Base-by-base conservation (phyloP, 2,888 invertebrate genomes). In the Ophion ellenae region DNA sequence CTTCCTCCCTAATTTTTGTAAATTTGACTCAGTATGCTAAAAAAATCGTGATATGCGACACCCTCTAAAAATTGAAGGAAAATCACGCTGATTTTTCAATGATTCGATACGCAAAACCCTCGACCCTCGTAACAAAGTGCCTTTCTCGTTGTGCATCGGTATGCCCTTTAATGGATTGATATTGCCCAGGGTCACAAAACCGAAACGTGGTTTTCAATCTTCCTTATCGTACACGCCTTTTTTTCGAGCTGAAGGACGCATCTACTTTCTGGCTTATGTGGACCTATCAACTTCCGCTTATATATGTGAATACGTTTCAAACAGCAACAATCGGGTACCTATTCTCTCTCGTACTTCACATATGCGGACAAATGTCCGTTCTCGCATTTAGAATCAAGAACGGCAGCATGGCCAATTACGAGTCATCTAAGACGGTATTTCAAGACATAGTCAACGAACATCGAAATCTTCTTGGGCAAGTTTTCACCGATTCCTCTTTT, bases 311-410 rank as follows among this genome's bases (percentile, higher is more conserved):
- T n/a, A 70, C 70, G 7, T 84, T 70, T 24, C 76, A 81, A 64
- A 66, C 81, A 1, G 84, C 76, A 66, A 76, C 84, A 4, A 81
- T 81, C 20, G 80, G 84, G 24, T 84, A 81, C 61, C 32, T 84
- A 17, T 76, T 80, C 11, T 66, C 80, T 47, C 59, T 84, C 24
- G 76, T 84, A 20, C 75, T 84, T 64, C 80, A 81, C 61, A 71
- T 81, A 32, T 84, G 84, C 66, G 84, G 81, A 47, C 76, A 76
- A 67, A 64, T 84, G 36, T 32, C 32, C 32, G 32, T 32, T 32
- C 32, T 32, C 4, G 32, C 32, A 32, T 32, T 32, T 32, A 32
- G 81, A 76, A 81, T 84, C n/a, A 76, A 66, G 7, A 84, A 76
- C n/a, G 32, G 67, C 9, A 59, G 2, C 6, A 28, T 73, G 57